Conservation (phyloP, 37 sponge, comb jelly and placozoan genomes). For the Cliona cf. orientalis region DNA sequence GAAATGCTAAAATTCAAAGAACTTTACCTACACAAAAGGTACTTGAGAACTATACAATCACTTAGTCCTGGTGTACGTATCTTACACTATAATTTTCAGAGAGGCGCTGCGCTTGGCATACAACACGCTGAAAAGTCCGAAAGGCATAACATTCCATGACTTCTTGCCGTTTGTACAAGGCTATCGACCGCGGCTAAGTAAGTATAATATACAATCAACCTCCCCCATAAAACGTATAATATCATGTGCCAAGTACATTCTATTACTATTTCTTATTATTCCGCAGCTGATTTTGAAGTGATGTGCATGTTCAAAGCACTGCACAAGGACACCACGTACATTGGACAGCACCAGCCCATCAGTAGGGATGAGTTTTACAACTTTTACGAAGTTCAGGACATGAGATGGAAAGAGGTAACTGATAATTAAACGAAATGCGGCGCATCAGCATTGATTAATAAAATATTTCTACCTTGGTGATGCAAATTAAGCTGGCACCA, state of each 20-base stretch:
- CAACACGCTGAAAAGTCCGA: too few relatives aligned
- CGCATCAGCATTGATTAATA: too few relatives aligned
- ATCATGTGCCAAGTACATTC: too few relatives aligned
- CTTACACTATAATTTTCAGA: too few relatives aligned
- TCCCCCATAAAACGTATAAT: too few relatives aligned
- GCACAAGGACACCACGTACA: conserved; percentile 9
- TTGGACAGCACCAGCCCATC: conserved; percentile 16
- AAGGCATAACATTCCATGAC: conserved; percentile 55
- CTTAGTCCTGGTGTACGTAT: too few relatives aligned
- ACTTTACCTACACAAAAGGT: conserved; percentile 71
- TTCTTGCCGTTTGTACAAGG: conserved; percentile 59
- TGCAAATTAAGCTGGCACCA: too few relatives aligned
- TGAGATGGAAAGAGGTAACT: conserved; percentile 74
- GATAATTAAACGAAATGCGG: too few relatives aligned
- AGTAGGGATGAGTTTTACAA: conserved; percentile 59
- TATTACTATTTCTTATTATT: too few relatives aligned
- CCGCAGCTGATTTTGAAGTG: conserved; percentile 67
- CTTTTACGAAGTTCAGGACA: conserved; percentile 67
- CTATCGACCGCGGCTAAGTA: conserved; percentile 64
- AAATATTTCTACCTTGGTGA: too few relatives aligned
- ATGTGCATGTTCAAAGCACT: conserved; percentile 86
- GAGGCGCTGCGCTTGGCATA: conserved; percentile 64
- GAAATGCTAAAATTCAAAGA: conserved; percentile 76
- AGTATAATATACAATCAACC: too few relatives aligned
- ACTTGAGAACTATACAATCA: too few relatives aligned